Base-by-base conservation (phyloP, 2,888 invertebrate species). In the Myopa testacea region DNA sequence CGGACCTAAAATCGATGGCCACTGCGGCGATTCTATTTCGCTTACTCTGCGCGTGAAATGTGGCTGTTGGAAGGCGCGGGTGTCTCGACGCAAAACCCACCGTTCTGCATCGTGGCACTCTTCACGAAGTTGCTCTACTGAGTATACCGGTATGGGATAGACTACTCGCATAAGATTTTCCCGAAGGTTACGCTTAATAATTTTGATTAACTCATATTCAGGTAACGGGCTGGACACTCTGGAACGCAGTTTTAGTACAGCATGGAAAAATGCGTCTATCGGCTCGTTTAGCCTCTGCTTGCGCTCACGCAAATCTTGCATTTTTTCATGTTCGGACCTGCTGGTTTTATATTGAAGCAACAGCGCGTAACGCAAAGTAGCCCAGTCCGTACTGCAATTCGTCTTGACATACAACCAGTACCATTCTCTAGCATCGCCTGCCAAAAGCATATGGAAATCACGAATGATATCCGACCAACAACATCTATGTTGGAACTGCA, bases 351-450 rank as follows among this genome's bases (percentile, higher is more conserved):
- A 80, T n/a, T 77, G 78, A 5, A 52, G 40, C 2, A 76, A 4
- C 4, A 76, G 14, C 8, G 76, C 78, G 1, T 73, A 45, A 8
- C 74, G 69, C 1, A 80, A 40, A 16, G 38, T 67, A 14, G 72
- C 50, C 77, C 78, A 80, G 37, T 63, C 70, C 14, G 26, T 19
- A 5, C 19, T 38, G 14, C 14, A 37, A 63, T 75, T 70, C 3
- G 63, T 78, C 8, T 65, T 75, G 0, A 77, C 16, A 12, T 75
- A 75, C 2, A 72, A 55, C 77, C 78, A 78, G 26, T 78, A 80
- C 77, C 77, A 75, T n/a, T 80, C 75, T 19, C 38, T 60, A 6
- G 77, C 78, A 7, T 60, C 26, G 0, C 78, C 80, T 0, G 62
- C 10, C 3, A 78, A 12, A 16, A 78, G n/a, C 0, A 75, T 45